Percentiles rank a stretch among this genome's conserved stretches.
Evolutionary conservation across 2,113 vertebrate genomes (phyloP).

Genomic region (Callocephalon fimbriatum): DNA sequence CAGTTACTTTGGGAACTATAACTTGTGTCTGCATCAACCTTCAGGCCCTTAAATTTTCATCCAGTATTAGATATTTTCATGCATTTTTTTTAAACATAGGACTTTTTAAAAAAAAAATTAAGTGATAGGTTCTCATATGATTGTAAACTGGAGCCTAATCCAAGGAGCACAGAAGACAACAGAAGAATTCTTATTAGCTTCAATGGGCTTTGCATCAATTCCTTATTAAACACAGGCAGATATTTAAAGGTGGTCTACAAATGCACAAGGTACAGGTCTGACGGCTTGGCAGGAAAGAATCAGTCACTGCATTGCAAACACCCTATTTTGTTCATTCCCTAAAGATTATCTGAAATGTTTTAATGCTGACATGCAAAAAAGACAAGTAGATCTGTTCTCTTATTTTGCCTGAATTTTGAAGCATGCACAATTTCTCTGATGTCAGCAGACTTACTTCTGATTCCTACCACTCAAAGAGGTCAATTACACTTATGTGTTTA

Average conservation of each 20-base stretch:
- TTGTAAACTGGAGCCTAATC: neutral
- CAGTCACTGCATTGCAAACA: neutral
- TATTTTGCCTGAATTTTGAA: neutral
- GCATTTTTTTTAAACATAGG: neutral
- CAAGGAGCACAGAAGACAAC: neutral
- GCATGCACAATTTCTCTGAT: neutral
- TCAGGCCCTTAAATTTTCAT: neutral
- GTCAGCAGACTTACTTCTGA: neutral
- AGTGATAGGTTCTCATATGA: neutral
- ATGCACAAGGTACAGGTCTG: neutral
- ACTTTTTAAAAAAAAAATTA: neutral
- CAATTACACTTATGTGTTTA: neutral
- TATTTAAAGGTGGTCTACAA: neutral
- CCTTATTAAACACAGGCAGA: neutral
- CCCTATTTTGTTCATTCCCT: neutral
- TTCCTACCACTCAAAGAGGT: neutral
- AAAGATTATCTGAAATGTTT: neutral
- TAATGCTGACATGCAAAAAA: neutral
- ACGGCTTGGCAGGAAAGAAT: neutral
- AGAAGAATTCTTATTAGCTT: neutral
- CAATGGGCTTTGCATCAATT: neutral
- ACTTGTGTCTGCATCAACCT: neutral
- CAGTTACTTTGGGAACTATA: neutral
- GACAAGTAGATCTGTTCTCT: neutral
- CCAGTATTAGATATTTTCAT: neutral